Evolutionary conservation across 2,113 vertebrate genomes (phyloP).

Genomic region (Pipra filicauda): DNA sequence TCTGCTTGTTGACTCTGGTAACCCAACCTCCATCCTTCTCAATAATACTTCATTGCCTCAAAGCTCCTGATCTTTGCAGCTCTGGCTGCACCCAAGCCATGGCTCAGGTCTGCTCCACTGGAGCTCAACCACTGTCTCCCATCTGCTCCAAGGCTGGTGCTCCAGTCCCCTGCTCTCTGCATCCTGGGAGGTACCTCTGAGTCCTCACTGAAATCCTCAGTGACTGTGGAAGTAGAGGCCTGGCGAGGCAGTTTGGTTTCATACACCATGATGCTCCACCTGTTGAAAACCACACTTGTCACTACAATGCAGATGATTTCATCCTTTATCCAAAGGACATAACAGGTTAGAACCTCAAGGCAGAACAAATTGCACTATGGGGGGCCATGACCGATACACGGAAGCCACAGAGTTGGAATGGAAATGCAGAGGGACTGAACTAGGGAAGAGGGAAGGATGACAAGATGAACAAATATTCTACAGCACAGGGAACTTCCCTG

Average conservation of each 20-base stretch:
- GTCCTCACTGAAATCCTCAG: slow-evolving; percentile 90
- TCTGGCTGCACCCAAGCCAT: not conserved
- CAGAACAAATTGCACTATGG: not conserved
- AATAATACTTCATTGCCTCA: not conserved
- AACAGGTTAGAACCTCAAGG: not conserved
- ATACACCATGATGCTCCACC: slow-evolving; percentile 98
- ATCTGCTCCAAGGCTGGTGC: not conserved
- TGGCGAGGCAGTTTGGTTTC: slow-evolving; percentile 93
- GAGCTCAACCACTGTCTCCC: not conserved
- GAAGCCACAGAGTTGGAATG: not conserved
- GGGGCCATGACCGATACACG: not conserved
- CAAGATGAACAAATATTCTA: not conserved
- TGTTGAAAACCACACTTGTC: slow-evolving; percentile 52
- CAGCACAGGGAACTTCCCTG: not conserved
- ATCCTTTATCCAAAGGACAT: not conserved
- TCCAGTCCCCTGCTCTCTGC: not conserved
- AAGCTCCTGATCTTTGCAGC: not conserved
- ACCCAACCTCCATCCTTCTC: not conserved
- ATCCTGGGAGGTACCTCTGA: slow-evolving; percentile 82
- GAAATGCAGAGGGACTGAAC: not conserved
- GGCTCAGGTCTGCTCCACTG: not conserved
- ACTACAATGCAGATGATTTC: not conserved
- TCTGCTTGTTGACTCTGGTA: not conserved
- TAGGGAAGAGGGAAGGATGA: not conserved
- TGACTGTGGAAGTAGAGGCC: slow-evolving; percentile 80